These are phyloP conservation scores for Semicossyphus pulcher DNA, from an alignment of 2,113 vertebrate species.

Conservation along the genomic window DNA sequence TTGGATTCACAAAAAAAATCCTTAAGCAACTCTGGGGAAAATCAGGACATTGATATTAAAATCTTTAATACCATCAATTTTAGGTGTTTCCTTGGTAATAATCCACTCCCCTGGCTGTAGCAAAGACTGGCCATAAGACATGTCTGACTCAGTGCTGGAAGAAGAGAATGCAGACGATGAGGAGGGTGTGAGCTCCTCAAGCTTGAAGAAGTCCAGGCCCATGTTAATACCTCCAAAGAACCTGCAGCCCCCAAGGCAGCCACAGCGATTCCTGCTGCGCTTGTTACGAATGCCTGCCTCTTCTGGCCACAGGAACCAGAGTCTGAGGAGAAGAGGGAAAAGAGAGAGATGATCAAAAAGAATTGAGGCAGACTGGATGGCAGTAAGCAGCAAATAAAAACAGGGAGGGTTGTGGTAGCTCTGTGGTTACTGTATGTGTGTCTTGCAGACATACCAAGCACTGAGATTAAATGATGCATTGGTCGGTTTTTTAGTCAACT, in stretches of 20 bases:
- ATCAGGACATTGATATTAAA: not conserved
- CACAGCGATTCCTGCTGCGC: slow-evolving; percentile 92
- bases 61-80: slow-evolving; percentile 87
- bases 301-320: slow-evolving; percentile 98
- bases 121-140: slow-evolving; percentile 96
- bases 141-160: slow-evolving; percentile 88
- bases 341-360: not conserved
- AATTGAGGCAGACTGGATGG: not conserved
- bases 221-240: slow-evolving; percentile 93
- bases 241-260: slow-evolving; percentile 95
- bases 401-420: too few species aligned
- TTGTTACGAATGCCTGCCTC: slow-evolving; percentile 87
- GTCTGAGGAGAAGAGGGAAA: slow-evolving; percentile 71
- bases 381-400: too few species aligned
- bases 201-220: slow-evolving; percentile 93
- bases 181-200: slow-evolving; percentile 94
- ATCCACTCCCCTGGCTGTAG: slow-evolving; percentile 96
- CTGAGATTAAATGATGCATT: too few species aligned
- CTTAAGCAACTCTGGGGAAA: not conserved
- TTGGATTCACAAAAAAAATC: not conserved
- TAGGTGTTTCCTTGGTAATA: slow-evolving; percentile 91
- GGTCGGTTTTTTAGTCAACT: too few species aligned
- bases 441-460: too few species aligned
- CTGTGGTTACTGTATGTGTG: not conserved
- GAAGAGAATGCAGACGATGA: slow-evolving; percentile 93